Conservation (phyloP, 1,140 invertebrate species). For the Brachionus paranguensis region DNA sequence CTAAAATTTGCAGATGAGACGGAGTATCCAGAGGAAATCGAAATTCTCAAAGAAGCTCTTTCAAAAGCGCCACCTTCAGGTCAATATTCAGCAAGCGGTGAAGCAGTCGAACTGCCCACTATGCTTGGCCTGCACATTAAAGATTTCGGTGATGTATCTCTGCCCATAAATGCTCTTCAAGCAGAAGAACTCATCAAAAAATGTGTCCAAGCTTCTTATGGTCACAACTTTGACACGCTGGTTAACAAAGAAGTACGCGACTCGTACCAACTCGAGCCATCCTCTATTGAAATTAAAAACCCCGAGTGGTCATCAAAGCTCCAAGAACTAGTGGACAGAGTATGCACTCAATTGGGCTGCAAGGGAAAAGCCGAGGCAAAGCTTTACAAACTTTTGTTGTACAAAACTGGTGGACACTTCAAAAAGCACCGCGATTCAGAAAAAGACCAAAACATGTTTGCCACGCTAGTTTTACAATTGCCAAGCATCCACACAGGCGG, state of each 20-base stretch:
- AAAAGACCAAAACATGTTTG: conserved; percentile 5
- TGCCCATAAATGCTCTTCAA: neutral
- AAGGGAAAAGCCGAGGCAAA: neutral
- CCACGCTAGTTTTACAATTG: neutral
- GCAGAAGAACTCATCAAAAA: neutral
- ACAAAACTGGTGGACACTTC: neutral
- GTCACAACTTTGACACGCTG: neutral
- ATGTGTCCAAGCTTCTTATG: neutral
- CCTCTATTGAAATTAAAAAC: neutral
- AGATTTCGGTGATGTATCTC: neutral
- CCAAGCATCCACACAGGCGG: neutral
- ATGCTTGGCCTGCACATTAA: neutral
- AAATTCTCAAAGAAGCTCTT: neutral
- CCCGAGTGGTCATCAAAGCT: neutral
- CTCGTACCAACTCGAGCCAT: neutral
- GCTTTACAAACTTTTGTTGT: neutral
- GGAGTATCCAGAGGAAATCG: neutral
- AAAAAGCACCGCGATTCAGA: neutral
- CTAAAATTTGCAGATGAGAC: neutral
- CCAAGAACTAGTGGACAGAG: neutral
- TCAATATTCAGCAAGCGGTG: neutral
- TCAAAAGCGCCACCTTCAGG: neutral
- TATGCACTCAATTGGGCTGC: neutral
- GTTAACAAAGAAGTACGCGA: neutral
- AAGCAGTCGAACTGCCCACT: neutral